Evolutionary conservation across 23 tunicate species (phyloP).

Genomic region (Aplidium turbinatum): DNA sequence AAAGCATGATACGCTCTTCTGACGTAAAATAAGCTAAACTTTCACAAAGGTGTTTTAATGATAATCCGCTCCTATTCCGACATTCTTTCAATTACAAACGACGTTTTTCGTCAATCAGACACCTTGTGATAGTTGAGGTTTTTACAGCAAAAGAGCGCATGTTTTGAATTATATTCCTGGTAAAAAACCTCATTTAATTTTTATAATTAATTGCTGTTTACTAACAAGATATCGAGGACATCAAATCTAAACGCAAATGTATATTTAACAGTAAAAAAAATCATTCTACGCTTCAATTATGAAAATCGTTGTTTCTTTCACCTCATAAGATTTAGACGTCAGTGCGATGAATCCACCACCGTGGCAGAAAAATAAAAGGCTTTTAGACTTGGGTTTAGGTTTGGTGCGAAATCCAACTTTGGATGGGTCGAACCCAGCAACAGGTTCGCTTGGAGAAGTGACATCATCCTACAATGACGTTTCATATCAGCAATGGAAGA

Average conservation of each 20-base stretch:
- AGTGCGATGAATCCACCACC: constrained; percentile 81
- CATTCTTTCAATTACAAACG: too few relatives aligned
- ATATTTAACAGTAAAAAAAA: too few relatives aligned
- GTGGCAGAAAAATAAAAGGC: constrained; percentile 67
- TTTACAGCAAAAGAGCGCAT: too few relatives aligned
- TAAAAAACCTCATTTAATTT: too few relatives aligned
- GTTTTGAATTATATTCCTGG: too few relatives aligned
- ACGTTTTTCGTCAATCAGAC: too few relatives aligned
- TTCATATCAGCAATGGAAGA: too few relatives aligned
- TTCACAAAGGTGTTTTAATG: too few relatives aligned
- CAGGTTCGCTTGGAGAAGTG: constrained; percentile 64
- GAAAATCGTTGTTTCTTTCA: neutral
- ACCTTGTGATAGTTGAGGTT: too few relatives aligned
- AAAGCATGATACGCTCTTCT: too few relatives aligned
- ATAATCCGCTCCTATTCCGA: too few relatives aligned
- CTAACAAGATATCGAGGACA: neutral
- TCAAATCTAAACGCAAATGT: neutral
- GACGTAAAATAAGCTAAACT: too few relatives aligned
- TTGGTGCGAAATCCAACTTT: constrained; percentile 34
- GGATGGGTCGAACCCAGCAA: constrained; percentile 63
- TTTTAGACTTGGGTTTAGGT: constrained; percentile 52
- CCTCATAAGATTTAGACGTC: constrained; percentile 78
- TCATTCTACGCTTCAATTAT: neutral
- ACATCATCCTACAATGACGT: constrained; percentile 42
- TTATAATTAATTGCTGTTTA: neutral